phyloP scores from a whole-genome alignment of 2,888 invertebrate genomes.

The Sepioteuthis lessoniana region DNA sequence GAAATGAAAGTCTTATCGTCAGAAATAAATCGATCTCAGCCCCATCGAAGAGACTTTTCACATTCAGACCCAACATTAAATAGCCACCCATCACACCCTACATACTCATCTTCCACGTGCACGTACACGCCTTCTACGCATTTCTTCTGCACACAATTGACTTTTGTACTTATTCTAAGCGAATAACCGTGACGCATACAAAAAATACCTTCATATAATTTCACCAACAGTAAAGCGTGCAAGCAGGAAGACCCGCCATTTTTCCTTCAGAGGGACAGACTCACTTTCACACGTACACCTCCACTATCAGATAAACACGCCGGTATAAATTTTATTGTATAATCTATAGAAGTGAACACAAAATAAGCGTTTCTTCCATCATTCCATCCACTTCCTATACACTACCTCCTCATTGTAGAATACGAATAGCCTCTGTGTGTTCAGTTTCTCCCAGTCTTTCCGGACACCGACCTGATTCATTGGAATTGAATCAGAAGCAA shows the following conservation, averaged over 20 bases:
- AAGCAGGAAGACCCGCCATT: too few species aligned
- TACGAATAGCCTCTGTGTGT: background rate
- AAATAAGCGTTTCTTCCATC: background rate
- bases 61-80: too few species aligned
- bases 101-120: too few species aligned
- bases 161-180: too few species aligned
- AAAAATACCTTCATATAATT: too few species aligned
- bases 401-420: background rate
- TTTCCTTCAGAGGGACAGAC: background rate
- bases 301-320: background rate
- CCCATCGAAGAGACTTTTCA: background rate
- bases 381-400: rapidly evolving
- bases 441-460: background rate
- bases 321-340: background rate
- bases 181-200: too few species aligned
- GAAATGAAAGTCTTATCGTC: background rate
- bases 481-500: background rate
- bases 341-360: background rate
- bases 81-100: too few species aligned
- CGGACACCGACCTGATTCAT: background rate
- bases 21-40: background rate
- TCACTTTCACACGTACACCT: background rate
- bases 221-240: too few species aligned
- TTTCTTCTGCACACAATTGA: too few species aligned
- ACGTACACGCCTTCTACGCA: too few species aligned